These are phyloP conservation scores for Calypte anna DNA, from an alignment of 2,113 vertebrate genomes.

Conservation along the genomic window DNA sequence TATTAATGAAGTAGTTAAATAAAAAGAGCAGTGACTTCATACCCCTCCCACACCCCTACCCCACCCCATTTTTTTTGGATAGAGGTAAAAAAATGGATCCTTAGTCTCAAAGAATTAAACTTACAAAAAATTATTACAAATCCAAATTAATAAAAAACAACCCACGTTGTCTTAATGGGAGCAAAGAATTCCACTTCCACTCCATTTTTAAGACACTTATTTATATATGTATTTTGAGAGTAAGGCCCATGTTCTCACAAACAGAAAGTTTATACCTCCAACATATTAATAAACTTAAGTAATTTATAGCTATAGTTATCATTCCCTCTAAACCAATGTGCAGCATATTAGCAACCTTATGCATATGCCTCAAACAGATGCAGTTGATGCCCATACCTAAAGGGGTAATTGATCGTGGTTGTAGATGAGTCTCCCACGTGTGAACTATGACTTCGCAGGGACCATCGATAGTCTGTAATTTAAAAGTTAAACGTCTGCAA, in stretches of 20 bases:
- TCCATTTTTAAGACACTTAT: slow-evolving; percentile 47
- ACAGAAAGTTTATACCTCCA: slow-evolving; percentile 51
- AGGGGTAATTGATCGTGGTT: slow-evolving; percentile 94
- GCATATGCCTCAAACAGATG: slow-evolving; percentile 84
- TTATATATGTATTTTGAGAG: slow-evolving; percentile 53
- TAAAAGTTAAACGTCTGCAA: slow-evolving; percentile 91
- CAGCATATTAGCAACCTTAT: slow-evolving; percentile 81
- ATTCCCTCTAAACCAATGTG: slow-evolving; percentile 75
- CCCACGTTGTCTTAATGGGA: slow-evolving; percentile 1
- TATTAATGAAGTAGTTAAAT: not conserved
- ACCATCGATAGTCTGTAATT: slow-evolving; percentile 95
- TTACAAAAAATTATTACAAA: not conserved
- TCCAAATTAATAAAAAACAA: slow-evolving; percentile 27
- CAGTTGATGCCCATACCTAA: slow-evolving; percentile 92
- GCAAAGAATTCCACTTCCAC: not conserved
- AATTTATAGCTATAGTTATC: slow-evolving; percentile 38
- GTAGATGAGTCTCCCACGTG: slow-evolving; percentile 99
- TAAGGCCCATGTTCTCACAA: slow-evolving; percentile 67
- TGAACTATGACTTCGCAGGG: slow-evolving; percentile 97
- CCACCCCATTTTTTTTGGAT: not conserved
- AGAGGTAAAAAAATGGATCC: slow-evolving; percentile 28
- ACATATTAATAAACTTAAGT: slow-evolving; percentile 46
- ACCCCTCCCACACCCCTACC: not conserved
- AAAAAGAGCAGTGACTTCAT: not conserved
- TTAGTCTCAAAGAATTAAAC: slow-evolving; percentile 65